phyloP scores from a whole-genome alignment of 2,797 vertebrate genomes.

The Coregonus sp. region DNA sequence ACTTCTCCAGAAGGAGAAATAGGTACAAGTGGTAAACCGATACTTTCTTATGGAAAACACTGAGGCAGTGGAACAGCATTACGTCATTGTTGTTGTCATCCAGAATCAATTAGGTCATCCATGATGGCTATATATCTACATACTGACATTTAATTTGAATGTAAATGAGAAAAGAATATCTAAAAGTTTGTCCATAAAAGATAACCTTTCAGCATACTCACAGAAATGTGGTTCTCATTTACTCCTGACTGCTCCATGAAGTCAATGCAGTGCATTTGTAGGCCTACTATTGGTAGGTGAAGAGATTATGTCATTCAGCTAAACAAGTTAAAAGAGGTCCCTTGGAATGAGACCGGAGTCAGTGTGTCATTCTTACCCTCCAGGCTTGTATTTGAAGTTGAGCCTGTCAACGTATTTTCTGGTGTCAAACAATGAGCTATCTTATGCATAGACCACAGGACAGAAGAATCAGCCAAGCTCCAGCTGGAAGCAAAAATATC shows the following conservation, averaged over 20 bases:
- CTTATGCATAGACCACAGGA: slow-evolving; percentile 2
- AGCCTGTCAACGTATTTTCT: background rate
- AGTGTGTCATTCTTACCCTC: background rate
- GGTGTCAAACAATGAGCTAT: slow-evolving; percentile 3
- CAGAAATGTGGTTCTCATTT: background rate
- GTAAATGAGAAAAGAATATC: background rate
- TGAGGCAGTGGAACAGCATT: background rate
- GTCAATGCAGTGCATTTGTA: background rate
- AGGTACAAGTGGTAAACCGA: slow-evolving; percentile 50
- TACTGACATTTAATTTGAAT: background rate
- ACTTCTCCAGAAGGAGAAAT: slow-evolving; percentile 45
- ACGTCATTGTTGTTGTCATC: background rate
- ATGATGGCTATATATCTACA: background rate
- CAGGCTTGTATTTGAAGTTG: slow-evolving; percentile 4
- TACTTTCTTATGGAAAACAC: slow-evolving; percentile 11
- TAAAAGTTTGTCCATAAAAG: too few relatives aligned
- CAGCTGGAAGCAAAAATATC: slow-evolving; percentile 6
- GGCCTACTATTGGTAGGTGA: slow-evolving; percentile 10
- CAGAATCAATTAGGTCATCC: background rate
- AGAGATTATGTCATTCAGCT: background rate
- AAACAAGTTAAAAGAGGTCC: background rate
- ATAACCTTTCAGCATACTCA: background rate
- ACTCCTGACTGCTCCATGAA: background rate
- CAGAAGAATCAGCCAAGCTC: slow-evolving; percentile 1
- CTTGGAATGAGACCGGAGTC: slow-evolving; percentile 4